Evolutionary conservation across 1,140 invertebrate genomes (phyloP), one percentile per base, ranked within the genome.

Genomic region (Riptortus pedestris): DNA sequence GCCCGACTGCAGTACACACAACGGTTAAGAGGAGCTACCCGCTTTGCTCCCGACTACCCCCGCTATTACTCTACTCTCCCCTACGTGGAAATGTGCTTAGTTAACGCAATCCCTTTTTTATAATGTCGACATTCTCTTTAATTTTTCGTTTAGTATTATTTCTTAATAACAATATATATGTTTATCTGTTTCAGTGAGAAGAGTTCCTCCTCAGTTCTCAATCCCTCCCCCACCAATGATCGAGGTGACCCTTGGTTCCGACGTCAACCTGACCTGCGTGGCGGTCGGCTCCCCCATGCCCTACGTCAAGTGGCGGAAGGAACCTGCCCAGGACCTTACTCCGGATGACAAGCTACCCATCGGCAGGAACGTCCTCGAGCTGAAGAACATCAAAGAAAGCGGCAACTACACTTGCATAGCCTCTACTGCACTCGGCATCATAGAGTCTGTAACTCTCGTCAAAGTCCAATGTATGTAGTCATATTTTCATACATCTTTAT

Each of bases 231-330:
- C 90, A 27, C 72, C 82, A 11, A 73, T 86, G 22, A 87, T 83
- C 60, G 91, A 96, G 73, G 93, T 98, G 27, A 91, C 90, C 84
- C 78, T 93, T 16, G 93, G 93, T 7, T 85, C 85, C 0, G 86
- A 86, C 70, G 77, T 98, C 52, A 98, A 96, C 74, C 77, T 99
- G 52, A 95, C 93, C 45, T 98, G 96, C 74, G 92, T 98, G 14
- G 96, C 95, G 16, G 87, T 92, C 7, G 96, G 96, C 0, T 92
- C 95, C 0, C 96, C 96, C 0, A 96, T 98, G 93, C 96, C 96
- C 0, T 87, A 84, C 70, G 93, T 99, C 55, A 95, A 92, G 75
- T 99, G 94, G 94, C 83, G 88, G 64, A 90, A 91, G 76, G 93
- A 88, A 72, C 76, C 82, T 20, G 83, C 82, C 3, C 82, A 83